Percentiles rank a stretch among this genome's conserved stretches.
phyloP scores from a whole-genome alignment of 1,140 invertebrate genomes.

The Neocloeon triangulifer region DNA sequence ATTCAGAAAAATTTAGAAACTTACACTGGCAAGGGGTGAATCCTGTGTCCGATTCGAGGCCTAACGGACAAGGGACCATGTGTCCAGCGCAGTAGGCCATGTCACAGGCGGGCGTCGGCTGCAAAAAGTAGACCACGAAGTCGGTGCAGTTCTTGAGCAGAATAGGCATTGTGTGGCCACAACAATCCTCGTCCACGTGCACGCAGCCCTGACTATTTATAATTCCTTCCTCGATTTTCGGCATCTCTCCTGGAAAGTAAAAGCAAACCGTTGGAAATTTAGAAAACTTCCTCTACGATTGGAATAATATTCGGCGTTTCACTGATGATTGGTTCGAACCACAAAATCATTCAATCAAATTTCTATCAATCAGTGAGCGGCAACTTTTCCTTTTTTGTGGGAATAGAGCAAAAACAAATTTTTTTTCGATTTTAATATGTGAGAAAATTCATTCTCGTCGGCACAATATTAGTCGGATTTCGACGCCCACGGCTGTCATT shows the following conservation, averaged over 20 bases:
- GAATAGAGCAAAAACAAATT: too few relatives aligned
- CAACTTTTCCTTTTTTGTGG: too few relatives aligned
- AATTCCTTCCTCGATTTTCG: slow-evolving; percentile 12
- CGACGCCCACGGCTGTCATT: too few relatives aligned
- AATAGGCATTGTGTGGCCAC: slow-evolving; percentile 10
- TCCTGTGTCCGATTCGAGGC: slow-evolving; percentile 10
- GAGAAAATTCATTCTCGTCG: too few relatives aligned
- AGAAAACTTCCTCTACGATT: slow-evolving; percentile 2
- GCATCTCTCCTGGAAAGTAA: slow-evolving; percentile 10
- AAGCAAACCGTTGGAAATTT: slow-evolving; percentile 1
- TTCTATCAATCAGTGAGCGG: too few relatives aligned
- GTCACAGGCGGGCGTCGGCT: slow-evolving; percentile 12
- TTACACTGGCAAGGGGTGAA: slow-evolving; percentile 13
- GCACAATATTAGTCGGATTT: too few relatives aligned
- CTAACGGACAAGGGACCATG: slow-evolving; percentile 11
- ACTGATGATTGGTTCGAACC: too few relatives aligned
- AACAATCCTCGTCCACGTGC: slow-evolving; percentile 11
- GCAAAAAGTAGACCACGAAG: slow-evolving; percentile 12
- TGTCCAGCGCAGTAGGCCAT: slow-evolving; percentile 14
- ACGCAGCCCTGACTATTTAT: slow-evolving; percentile 11
- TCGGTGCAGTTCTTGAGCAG: slow-evolving; percentile 12
- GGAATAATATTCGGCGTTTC: too few relatives aligned
- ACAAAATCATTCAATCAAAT: too few relatives aligned
- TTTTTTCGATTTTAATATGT: too few relatives aligned
- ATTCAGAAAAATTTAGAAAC: too few relatives aligned